Percentiles rank a stretch among this genome's conserved stretches.
Conservation (phyloP, 2,797 vertebrate genomes). For the Gila robusta region DNA sequence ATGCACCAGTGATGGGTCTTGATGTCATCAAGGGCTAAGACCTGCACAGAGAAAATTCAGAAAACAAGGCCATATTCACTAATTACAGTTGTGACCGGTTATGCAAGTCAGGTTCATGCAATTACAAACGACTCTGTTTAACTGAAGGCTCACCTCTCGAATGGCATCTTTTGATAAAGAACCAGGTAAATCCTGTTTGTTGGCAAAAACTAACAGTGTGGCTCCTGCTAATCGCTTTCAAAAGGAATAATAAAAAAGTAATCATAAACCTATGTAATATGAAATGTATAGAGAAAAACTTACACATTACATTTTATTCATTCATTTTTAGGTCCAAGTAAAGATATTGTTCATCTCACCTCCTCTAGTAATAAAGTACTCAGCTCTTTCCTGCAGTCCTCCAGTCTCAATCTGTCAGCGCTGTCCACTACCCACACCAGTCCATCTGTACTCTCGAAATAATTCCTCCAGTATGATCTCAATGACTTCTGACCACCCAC, state of each 20-base stretch:
- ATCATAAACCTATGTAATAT: neutral
- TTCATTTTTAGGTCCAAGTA: neutral
- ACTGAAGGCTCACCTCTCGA: slow-evolving; percentile 73
- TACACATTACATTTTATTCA: neutral
- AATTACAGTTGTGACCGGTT: neutral
- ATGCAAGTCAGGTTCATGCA: neutral
- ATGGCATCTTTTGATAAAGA: slow-evolving; percentile 80
- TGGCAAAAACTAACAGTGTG: slow-evolving; percentile 90
- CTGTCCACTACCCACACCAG: slow-evolving; percentile 96
- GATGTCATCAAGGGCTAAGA: slow-evolving; percentile 83
- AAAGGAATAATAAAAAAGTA: neutral
- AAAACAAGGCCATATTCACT: neutral
- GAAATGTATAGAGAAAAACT: neutral
- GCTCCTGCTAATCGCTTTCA: slow-evolving; percentile 88
- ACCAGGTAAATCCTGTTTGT: slow-evolving; percentile 86
- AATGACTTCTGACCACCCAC: slow-evolving; percentile 93
- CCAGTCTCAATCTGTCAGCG: slow-evolving; percentile 86
- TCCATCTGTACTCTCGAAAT: slow-evolving; percentile 94
- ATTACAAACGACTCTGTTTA: neutral
- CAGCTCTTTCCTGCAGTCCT: slow-evolving; percentile 89
- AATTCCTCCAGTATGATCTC: slow-evolving; percentile 95
- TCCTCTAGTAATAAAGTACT: slow-evolving; percentile 85
- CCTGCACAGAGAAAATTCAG: slow-evolving; percentile 69
- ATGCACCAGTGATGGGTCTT: slow-evolving; percentile 93
- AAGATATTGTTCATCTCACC: slow-evolving; percentile 68